phyloP scores from a whole-genome alignment of 2,888 invertebrate species.

The Meteorus cinctellus region DNA sequence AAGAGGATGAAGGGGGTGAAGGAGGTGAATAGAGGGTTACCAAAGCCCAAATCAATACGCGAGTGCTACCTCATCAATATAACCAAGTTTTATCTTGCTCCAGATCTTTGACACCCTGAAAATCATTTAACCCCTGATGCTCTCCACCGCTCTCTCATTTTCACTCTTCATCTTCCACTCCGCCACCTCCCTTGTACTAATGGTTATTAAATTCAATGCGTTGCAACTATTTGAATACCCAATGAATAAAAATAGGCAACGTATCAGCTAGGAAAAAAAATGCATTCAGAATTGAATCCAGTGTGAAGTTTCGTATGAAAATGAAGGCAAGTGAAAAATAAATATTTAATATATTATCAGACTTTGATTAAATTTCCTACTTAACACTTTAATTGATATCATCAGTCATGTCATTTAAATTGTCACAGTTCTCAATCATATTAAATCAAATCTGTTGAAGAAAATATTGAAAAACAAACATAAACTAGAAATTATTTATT shows the following conservation, averaged over 20 bases:
- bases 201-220: constrained; percentile 65
- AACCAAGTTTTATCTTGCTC: constrained; percentile 63
- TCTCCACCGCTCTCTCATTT: constrained; percentile 39
- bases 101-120: constrained; percentile 70
- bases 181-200: constrained; percentile 53
- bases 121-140: constrained; percentile 57
- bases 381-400: too few relatives aligned
- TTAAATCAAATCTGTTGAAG: too few relatives aligned
- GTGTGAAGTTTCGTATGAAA: too few relatives aligned
- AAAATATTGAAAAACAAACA: background rate
- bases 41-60: constrained; percentile 65
- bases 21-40: constrained; percentile 20
- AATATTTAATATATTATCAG: too few relatives aligned
- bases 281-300: too few relatives aligned
- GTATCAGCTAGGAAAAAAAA: too few relatives aligned
- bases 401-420: too few relatives aligned
- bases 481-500: background rate
- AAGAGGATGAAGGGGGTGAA: constrained; percentile 38
- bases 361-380: too few relatives aligned
- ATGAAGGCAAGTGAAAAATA: too few relatives aligned
- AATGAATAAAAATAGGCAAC: background rate
- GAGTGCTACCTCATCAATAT: constrained; percentile 68
- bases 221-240: constrained; percentile 16
- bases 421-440: too few relatives aligned
- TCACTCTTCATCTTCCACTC: constrained; percentile 35